Percentiles rank a stretch among this genome's conserved stretches.
Evolutionary conservation across 2,888 invertebrate species (phyloP).

Genomic region (Petrolisthes cinctipes): DNA sequence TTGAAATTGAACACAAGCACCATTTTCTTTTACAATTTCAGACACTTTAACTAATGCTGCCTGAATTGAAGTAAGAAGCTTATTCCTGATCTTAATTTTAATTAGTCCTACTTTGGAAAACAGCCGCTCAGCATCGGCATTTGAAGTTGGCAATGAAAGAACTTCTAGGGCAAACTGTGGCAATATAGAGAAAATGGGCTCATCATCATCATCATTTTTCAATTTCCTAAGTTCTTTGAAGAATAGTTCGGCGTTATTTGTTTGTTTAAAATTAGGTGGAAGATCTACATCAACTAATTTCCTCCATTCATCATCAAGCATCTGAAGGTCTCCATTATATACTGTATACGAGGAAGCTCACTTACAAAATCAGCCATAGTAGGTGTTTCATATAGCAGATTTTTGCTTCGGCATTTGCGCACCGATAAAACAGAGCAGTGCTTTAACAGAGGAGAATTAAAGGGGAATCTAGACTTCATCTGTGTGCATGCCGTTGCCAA

Average conservation of each 20-base stretch:
- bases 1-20: background rate
- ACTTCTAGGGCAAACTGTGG: background rate
- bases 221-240: background rate
- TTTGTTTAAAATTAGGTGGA: background rate
- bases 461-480: background rate
- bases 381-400: background rate
- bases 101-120: background rate
- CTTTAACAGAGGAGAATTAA: background rate
- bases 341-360: constrained; percentile 6
- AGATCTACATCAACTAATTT: background rate
- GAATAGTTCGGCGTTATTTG: background rate
- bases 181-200: background rate
- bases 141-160: background rate
- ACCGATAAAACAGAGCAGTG: no score
- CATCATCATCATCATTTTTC: background rate
- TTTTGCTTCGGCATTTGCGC: background rate
- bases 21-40: background rate
- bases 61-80: background rate
- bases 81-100: background rate
- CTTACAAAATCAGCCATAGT: background rate
- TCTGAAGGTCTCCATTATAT: constrained; percentile 12
- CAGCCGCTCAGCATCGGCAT: constrained; percentile 1
- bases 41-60: background rate
- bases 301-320: constrained; percentile 16
- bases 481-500: background rate